Percentiles rank a stretch among this genome's conserved stretches.
Evolutionary conservation across 1,140 invertebrate species (phyloP).

Genomic region (Drosophila pandora): DNA sequence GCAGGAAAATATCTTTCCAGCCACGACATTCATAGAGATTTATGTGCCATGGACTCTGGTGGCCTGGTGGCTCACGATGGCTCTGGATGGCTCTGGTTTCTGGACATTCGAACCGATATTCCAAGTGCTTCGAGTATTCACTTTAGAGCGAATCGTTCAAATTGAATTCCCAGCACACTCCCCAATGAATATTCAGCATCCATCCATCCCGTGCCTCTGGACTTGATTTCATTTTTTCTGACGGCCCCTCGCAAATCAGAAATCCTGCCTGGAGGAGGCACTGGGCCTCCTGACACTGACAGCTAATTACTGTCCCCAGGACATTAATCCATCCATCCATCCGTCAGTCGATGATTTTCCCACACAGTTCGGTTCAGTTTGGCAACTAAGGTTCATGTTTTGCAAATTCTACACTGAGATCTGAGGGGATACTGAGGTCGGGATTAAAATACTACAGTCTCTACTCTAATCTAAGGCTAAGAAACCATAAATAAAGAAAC

Average conservation of each 20-base stretch:
- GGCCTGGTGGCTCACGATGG: not conserved
- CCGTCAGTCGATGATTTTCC: constrained; percentile 34
- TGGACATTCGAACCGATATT: not conserved
- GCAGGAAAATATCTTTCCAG: constrained; percentile 55
- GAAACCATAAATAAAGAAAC: too few relatives aligned
- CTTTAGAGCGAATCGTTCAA: constrained; percentile 34
- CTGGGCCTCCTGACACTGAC: constrained; percentile 51
- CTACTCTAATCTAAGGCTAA: too few relatives aligned
- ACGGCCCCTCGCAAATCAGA: not conserved
- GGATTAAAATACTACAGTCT: not conserved
- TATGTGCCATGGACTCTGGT: constrained; percentile 33
- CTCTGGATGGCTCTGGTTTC: not conserved
- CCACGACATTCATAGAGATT: constrained; percentile 53
- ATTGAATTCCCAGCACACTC: constrained; percentile 21
- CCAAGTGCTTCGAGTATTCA: constrained; percentile 29
- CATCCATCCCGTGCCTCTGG: not conserved
- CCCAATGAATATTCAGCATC: constrained; percentile 32
- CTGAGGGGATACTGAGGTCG: not conserved
- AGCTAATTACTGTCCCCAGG: constrained; percentile 64
- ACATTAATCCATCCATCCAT: constrained; percentile 18
- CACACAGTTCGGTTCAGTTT: constrained; percentile 12
- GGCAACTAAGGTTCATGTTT: constrained; percentile 11
- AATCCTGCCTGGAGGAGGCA: constrained; percentile 12
- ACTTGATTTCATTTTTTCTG: not conserved
- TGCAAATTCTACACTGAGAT: not conserved